These are phyloP conservation scores for Trichonephila clavipes DNA, from an alignment of 1,140 invertebrate species.

Conservation along the genomic window DNA sequence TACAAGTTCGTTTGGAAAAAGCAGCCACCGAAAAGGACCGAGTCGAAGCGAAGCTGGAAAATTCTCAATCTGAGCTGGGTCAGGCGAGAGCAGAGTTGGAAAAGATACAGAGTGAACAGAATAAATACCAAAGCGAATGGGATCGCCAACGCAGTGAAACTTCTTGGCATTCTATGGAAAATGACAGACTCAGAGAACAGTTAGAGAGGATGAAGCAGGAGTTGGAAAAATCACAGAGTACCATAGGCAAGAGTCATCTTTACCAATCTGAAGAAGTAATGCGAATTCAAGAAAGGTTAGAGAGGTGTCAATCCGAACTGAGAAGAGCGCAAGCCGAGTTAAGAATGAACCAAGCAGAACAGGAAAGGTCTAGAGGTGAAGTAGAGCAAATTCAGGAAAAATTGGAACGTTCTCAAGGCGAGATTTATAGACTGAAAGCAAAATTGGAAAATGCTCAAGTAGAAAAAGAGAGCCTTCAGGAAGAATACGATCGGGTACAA, in stretches of 20 bases:
- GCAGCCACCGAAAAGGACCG: conserved; percentile 93
- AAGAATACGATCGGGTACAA: conserved; percentile 87
- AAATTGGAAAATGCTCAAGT: conserved; percentile 96
- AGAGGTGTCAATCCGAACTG: conserved; percentile 90
- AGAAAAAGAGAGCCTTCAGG: conserved; percentile 94
- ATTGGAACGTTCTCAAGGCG: conserved; percentile 94
- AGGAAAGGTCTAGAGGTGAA: conserved; percentile 91
- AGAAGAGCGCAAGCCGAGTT: conserved; percentile 90
- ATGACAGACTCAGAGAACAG: conserved; percentile 85
- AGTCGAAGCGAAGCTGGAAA: conserved; percentile 93
- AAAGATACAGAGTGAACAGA: conserved; percentile 89
- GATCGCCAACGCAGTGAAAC: conserved; percentile 77
- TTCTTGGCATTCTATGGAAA: conserved; percentile 92
- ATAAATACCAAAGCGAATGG: conserved; percentile 78
- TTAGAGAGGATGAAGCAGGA: conserved; percentile 77
- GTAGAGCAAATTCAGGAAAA: conserved; percentile 93
- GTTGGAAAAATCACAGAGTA: conserved; percentile 44
- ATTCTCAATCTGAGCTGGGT: conserved; percentile 94
- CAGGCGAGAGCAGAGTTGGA: conserved; percentile 96
- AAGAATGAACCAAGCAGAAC: conserved; percentile 88
- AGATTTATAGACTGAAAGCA: conserved; percentile 95
- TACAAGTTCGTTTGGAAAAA: conserved; percentile 90
- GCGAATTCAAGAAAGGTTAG: conserved; percentile 88
- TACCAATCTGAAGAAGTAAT: conserved; percentile 77
- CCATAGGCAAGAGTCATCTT: conserved; percentile 63